Evolutionary conservation across 2,888 invertebrate species (phyloP), one percentile per base, ranked within the genome.

Genomic region (Limnephilus rhombicus): DNA sequence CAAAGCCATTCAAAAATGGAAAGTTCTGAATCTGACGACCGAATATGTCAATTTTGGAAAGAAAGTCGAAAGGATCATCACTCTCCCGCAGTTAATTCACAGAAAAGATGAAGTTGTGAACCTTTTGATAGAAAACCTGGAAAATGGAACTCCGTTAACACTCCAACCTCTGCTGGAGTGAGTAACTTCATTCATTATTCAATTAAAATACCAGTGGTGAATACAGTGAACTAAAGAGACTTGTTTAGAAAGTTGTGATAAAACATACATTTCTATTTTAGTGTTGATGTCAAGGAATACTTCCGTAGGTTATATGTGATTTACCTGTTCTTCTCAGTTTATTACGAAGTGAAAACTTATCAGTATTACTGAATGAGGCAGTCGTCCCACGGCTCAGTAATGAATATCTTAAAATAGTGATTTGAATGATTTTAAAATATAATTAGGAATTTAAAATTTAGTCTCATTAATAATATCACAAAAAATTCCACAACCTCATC

Each of bases 1-100:
- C 94, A 97, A 98, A 95, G 97, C 98, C 0, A 95, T 99, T 37
- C 97, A 97, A 93, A 99, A 99, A 96, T 99, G 99, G 99, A 97
- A 97, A 94, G 98, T 98, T 3, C 96, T 99, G 37, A 99, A 99
- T 95, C 96, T 98, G 93, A 98, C 98, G 0, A 97, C 98, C 94
- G 97, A 98, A 94, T 99, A 98, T 95, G 97, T 97, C 87, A 96
- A 97, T 90, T 98, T 99, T 94, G 97, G 97, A 93, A 97, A 97
- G 94, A 98, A 98, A 94, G 97, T 98, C 4, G 97, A 97, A 93
- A 96, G 97, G 82, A 97, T 98, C 93, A 96, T 98, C 2, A 99
- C 98, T 1, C 96, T 99, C 92, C 97, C 98, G 0, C 99, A 99
- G 95, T 95, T 99, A 85, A 95, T 99, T 68, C 97, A 98, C 94